Base-by-base conservation (phyloP, 2,797 vertebrate species). In the Protosalanx chinensis region DNA sequence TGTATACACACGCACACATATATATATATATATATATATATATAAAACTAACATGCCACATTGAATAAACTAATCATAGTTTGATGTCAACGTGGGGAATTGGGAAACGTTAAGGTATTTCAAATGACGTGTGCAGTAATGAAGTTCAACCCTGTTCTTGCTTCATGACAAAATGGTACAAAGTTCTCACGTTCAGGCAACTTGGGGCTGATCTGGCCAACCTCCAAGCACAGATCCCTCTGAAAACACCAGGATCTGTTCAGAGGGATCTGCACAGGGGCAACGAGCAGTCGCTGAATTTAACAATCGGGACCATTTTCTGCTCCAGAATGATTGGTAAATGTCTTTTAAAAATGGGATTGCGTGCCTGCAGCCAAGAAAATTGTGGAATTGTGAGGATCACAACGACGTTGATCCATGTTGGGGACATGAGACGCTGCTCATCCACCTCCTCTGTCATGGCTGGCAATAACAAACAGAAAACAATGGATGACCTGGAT, bases 401-500 rank as follows among this genome's bases (percentile, higher is more conserved):
- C 2, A 1, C 81, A 0, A 67, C 70, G 5, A 70, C 57, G 0
- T 53, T 49, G n/a, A 29, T 0, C 1, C 4, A 30, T 8, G 18
- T 18, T 15, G 64, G 18, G 1, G 72, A 62, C 49, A 0, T 1
- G 49, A 74, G 18, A 12, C 72, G 81, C 0, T n/a, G 49, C 6
- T 60, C 76, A 0, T 81, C 86, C 4, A 68, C 68, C 23, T 27
- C 64, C 59, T 60, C 72, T 6, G 61, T 68, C 16, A 6, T 67
- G 67, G 74, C 32, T 0, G 61, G 27, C 62, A 62, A 16, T 6
- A 35, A 27, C 67, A 88, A 81, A 30, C 75, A 49, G 6, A 93
- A 89, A 67, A 88, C 79, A 0, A 82, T 92, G 64, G 86, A 91
- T 0, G 91, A 93, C 0, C 20, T 94, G 6, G 72, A 68, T 0